Percentiles rank a stretch among this genome's conserved stretches.
phyloP scores from a whole-genome alignment of 2,797 vertebrate genomes.

The Acrossocheilus wenchowensis region DNA sequence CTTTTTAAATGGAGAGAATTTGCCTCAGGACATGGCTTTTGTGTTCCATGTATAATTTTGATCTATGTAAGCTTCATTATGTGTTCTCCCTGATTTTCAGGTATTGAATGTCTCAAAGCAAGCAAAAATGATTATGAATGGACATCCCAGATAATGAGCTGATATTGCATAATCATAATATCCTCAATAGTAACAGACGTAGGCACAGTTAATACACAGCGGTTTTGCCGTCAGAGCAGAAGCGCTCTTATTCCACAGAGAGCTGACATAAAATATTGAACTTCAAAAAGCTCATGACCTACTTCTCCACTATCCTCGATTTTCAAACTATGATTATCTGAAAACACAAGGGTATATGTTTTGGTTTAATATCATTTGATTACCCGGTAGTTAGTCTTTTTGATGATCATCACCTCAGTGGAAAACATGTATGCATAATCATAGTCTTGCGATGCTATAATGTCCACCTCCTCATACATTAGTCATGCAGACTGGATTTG shows the following conservation, averaged over 20 bases:
- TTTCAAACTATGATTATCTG: slow-evolving; percentile 49
- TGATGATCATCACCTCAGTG: neutral
- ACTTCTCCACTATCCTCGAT: slow-evolving; percentile 59
- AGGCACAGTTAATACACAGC: slow-evolving; percentile 64
- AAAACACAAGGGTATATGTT: slow-evolving; percentile 17
- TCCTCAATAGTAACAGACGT: slow-evolving; percentile 50
- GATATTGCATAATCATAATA: slow-evolving; percentile 44
- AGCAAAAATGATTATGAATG: slow-evolving; percentile 21
- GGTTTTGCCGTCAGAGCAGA: slow-evolving; percentile 25
- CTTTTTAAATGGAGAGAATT: slow-evolving; percentile 16
- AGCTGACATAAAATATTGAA: slow-evolving; percentile 65
- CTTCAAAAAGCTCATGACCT: slow-evolving; percentile 66
- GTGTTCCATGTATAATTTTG: neutral
- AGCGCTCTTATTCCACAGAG: slow-evolving; percentile 56
- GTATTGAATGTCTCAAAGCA: slow-evolving; percentile 10
- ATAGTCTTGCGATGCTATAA: slow-evolving; percentile 24
- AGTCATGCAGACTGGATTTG: slow-evolving; percentile 23
- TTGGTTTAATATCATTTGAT: slow-evolving; percentile 3
- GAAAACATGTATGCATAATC: slow-evolving; percentile 16
- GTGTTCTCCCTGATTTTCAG: neutral
- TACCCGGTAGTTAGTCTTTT: neutral
- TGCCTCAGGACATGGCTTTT: neutral
- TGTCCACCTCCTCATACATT: neutral
- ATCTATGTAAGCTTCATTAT: slow-evolving; percentile 7
- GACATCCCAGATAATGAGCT: slow-evolving; percentile 20